These are phyloP conservation scores for Chaetodon trifasciatus DNA, from an alignment of 2,797 vertebrate species.

Conservation along the genomic window DNA sequence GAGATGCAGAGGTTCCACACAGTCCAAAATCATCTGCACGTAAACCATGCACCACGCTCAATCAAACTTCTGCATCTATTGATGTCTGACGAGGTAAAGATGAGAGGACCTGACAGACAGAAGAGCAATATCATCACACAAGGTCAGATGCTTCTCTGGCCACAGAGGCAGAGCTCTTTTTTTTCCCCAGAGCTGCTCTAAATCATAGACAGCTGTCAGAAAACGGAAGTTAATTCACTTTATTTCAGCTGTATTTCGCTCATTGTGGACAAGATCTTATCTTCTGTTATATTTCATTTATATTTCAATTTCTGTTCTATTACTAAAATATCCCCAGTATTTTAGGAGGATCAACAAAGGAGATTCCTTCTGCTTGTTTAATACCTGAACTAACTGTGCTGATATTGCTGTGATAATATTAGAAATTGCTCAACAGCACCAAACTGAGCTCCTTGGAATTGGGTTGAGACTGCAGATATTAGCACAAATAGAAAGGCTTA, in stretches of 20 bases:
- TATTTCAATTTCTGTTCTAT: constrained; percentile 12
- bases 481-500: constrained; percentile 27
- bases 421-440: constrained; percentile 24
- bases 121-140: not conserved
- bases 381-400: constrained; percentile 20
- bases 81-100: not conserved
- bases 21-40: constrained; percentile 25
- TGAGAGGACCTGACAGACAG: not conserved
- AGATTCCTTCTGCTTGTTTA: constrained; percentile 1
- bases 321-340: not conserved
- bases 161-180: constrained; percentile 1
- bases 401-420: constrained; percentile 30
- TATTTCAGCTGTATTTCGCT: not conserved
- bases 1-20: constrained; percentile 26
- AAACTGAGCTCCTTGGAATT: constrained; percentile 24
- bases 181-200: not conserved
- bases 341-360: constrained; percentile 11
- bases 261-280: constrained; percentile 1
- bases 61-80: constrained; percentile 39
- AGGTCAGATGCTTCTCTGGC: constrained; percentile 4
- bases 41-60: constrained; percentile 20
- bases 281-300: constrained; percentile 4
- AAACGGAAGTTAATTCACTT: not conserved
- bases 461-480: constrained; percentile 17
- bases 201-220: not conserved